phyloP scores from a whole-genome alignment of 37 sponge, comb jelly and placozoan species.

The Aplysina aerophoba region DNA sequence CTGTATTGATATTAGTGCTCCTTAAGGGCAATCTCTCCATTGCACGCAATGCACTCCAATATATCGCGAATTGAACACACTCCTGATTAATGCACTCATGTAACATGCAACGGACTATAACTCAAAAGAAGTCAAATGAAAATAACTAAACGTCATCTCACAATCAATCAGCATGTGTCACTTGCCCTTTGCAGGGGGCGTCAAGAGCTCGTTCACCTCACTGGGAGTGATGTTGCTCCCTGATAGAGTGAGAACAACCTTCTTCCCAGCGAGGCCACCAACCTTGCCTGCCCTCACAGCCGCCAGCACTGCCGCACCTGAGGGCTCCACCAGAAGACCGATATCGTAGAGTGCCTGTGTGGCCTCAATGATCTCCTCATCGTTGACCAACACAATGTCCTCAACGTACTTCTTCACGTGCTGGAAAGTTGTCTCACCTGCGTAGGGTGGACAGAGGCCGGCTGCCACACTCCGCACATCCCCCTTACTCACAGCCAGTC shows the following conservation, averaged over 20 bases:
- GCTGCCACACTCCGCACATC: conserved; percentile 50
- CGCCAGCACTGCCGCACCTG: conserved; percentile 62
- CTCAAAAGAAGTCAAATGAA: too few species aligned
- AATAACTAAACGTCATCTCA: too few species aligned
- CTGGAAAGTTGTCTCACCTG: conserved; percentile 51
- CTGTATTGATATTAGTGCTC: too few species aligned
- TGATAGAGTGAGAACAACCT: conserved; percentile 49
- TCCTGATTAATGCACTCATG: too few species aligned
- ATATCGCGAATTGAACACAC: too few species aligned
- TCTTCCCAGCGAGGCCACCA: conserved; percentile 39
- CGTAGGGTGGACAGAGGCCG: conserved; percentile 67
- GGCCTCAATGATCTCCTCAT: conserved; percentile 59
- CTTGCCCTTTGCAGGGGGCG: neutral
- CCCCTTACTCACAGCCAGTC: conserved; percentile 35
- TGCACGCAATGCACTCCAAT: too few species aligned
- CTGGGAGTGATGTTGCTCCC: conserved; percentile 64
- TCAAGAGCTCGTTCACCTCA: conserved; percentile 46
- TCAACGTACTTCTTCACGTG: conserved; percentile 51
- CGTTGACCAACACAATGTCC: conserved; percentile 62
- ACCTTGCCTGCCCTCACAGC: conserved; percentile 57
- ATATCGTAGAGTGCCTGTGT: conserved; percentile 36
- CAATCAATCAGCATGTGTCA: too few species aligned
- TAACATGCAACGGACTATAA: too few species aligned
- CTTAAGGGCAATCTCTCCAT: too few species aligned
- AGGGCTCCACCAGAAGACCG: conserved; percentile 72